Evolutionary conservation across 2,797 vertebrate genomes (phyloP), one percentile per base, ranked within the genome.

Genomic region (Sebastes hubbsi): DNA sequence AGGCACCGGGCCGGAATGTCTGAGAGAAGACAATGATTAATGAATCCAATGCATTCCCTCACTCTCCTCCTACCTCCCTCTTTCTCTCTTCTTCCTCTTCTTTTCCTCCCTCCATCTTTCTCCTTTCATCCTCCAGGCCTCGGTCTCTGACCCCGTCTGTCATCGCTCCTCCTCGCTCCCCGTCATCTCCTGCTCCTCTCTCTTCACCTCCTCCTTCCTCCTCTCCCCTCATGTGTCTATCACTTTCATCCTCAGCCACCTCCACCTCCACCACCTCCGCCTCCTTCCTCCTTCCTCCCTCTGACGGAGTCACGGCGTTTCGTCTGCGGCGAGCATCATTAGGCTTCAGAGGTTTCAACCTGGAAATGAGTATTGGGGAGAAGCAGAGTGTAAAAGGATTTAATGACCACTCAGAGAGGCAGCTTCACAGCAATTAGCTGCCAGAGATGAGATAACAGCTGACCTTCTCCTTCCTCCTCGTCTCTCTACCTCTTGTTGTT

Each of bases 11-110:
- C 80, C 34, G 13, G 30, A 86, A 61, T 42, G 83, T 91, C 89
- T 87, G 77, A 60, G n/a, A 61, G 77, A 69, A 84, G 90, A 90
- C 91, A 32, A n/a, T 91, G 91, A 94, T 93, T 84, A 91, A 94
- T 93, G 88, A 87, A 83, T 81, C 74, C 72, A 30, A 74, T 73
- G 56, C 77, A 7, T 78, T 81, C 80, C 69, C 78, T 79, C 80
- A 22, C 63, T 59, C 30, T 72, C n/a, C 38, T 16, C 13, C 20
- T 14, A 0, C 67, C 69, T 83, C 61, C 52, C 6, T 75, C 32
- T 75, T 64, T 34, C 71, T 54, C 18, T 70, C 22, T 27, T 38
- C 12, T 38, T 38, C 36, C 0, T 38, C 36, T 5, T 42, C 52
- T 22, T 29, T 5, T 22, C 62, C 65, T 66, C 60, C n/a, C 67